Evolutionary conservation across 2,113 vertebrate species (phyloP).

Genomic region (Sigmodon hispidus): DNA sequence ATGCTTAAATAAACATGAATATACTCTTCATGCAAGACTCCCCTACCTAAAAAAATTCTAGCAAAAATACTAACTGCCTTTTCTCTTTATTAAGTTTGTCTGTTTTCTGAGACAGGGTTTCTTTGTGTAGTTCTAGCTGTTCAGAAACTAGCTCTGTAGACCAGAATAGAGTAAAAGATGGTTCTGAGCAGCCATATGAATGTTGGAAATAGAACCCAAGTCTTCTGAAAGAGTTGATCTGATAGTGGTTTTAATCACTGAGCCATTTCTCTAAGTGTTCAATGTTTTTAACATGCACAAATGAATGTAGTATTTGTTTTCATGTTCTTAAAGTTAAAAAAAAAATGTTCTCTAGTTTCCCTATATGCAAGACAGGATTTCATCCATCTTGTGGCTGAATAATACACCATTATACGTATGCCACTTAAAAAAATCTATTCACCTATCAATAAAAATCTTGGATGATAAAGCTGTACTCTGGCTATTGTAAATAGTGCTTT

Average conservation of each 20-base stretch:
- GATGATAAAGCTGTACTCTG: not conserved
- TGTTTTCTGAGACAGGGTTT: not conserved
- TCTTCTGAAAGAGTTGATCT: not conserved
- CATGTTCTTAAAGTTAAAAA: not conserved
- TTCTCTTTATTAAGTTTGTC: not conserved
- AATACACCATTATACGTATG: not conserved
- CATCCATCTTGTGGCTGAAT: not conserved
- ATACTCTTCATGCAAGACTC: not conserved
- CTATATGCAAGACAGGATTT: not conserved
- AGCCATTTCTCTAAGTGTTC: not conserved
- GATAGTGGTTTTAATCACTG: not conserved
- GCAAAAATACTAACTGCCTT: conserved; percentile 16
- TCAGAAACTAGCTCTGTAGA: not conserved
- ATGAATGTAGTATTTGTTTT: not conserved
- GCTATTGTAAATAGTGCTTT: not conserved
- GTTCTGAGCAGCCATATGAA: not conserved
- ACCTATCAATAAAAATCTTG: not conserved
- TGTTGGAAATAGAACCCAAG: not conserved
- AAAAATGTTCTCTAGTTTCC: not conserved
- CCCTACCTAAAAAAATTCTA: not conserved
- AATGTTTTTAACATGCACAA: not conserved
- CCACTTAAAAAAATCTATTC: not conserved
- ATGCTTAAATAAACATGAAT: not conserved
- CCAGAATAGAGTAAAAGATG: not conserved
- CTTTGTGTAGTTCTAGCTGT: not conserved